phyloP scores from a whole-genome alignment of 2,797 vertebrate species.

The Xiphophorus birchmanni region DNA sequence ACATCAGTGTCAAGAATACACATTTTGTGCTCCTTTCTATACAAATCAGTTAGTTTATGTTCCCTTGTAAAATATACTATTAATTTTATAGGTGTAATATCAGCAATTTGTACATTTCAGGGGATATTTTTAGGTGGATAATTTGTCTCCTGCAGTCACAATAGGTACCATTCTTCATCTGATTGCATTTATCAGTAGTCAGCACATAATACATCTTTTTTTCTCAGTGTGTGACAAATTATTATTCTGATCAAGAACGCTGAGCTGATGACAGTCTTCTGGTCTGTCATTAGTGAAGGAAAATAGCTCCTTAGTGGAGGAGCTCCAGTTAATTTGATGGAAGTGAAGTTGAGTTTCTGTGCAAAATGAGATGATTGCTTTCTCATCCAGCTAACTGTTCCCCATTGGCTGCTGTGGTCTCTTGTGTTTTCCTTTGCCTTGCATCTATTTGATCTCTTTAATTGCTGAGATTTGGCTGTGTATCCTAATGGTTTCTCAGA shows the following conservation, averaged over 20 bases:
- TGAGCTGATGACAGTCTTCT: slow-evolving; percentile 21
- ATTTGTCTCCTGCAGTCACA: slow-evolving; percentile 15
- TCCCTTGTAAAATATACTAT: not conserved
- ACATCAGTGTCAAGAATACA: not conserved
- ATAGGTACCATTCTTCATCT: slow-evolving; percentile 11
- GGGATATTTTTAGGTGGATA: not conserved
- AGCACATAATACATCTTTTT: not conserved
- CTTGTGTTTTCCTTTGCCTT: slow-evolving; percentile 9
- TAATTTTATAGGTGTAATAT: not conserved
- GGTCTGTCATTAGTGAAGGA: slow-evolving; percentile 37
- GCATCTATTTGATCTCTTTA: slow-evolving; percentile 30
- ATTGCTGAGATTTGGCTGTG: slow-evolving; percentile 24
- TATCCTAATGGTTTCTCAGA: slow-evolving; percentile 23
- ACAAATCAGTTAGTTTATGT: not conserved
- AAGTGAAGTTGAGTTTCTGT: slow-evolving; percentile 13
- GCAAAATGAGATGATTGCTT: slow-evolving; percentile 23
- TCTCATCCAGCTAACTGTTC: slow-evolving; percentile 34
- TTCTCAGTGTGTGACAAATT: slow-evolving; percentile 25
- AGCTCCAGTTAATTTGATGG: slow-evolving; percentile 31
- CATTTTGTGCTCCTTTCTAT: not conserved
- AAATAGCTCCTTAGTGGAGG: slow-evolving; percentile 40
- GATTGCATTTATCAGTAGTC: slow-evolving; percentile 30
- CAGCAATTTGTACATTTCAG: not conserved
- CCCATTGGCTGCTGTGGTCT: slow-evolving; percentile 3
- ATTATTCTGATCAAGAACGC: slow-evolving; percentile 41